Base-by-base conservation (phyloP, 2,888 invertebrate genomes). In the Papilio gigon region DNA sequence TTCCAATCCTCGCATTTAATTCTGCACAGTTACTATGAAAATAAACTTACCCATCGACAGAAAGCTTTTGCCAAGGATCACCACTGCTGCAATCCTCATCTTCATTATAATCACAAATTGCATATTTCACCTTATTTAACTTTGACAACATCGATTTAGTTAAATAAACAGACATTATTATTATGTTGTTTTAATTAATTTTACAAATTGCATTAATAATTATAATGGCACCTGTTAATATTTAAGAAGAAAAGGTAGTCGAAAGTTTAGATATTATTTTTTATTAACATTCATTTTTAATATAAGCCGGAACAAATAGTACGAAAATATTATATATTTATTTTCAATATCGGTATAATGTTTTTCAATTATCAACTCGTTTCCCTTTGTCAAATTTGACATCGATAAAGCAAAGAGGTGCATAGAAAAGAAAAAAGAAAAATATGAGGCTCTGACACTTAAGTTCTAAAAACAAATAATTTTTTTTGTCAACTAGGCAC, bases 41-140 rank as follows among this genome's bases (percentile, higher is more conserved):
- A 9, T 37, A n/a, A 40, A 30, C 27, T 62, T 80, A 84, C 86
- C 78, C 80, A 53, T 84, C 84, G 47, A 75, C 70, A 56, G 76
- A 76, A 60, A 91, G 80, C 73, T 83, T 88, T 70, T 88, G 84
- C 91, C 90, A 91, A 62, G 87, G 89, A 73, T 89, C 88, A 70
- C 76, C 79, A 68, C 75, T 73, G 58, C 66, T 75, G 56, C 72
- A 74, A 64, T 71, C 74, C 47, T 81, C 80, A 65, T 80, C 80
- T 59, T 83, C 81, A 73, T 80, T 78, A 65, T 65, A 73, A 20
- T 70, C 71, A 67, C 73, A 75, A 62, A 73, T 76, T 22, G 85
- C 78, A 77, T 85, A 88, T 53, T 81, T 81, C 25, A 84, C 76
- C 78, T 81, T 84, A 72, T 85, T 88, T 74, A 90, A 77, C 70